A percentile compares a stretch with the other conserved stretches of the same genome.
phyloP scores from a whole-genome alignment of 2,113 vertebrate species.

The Tragelaphus scriptus region DNA sequence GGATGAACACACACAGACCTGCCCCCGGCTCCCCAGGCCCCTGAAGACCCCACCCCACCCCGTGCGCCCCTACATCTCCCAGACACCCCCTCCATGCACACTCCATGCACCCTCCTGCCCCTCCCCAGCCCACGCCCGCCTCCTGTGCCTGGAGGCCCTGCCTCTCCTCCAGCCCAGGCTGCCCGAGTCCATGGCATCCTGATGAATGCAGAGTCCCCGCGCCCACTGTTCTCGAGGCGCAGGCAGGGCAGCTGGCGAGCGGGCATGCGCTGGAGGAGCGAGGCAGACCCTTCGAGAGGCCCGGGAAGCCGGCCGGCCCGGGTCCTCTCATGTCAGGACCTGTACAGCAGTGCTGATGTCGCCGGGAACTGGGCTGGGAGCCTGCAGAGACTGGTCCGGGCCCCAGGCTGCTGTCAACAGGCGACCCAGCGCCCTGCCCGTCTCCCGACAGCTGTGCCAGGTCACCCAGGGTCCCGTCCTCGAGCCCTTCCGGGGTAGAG shows the following conservation, averaged over 20 bases:
- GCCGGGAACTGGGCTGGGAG: accelerated
- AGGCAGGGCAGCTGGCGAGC: not conserved
- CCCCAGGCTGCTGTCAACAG: not conserved
- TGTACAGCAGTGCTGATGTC: not conserved
- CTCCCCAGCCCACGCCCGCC: not conserved
- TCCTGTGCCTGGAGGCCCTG: not conserved
- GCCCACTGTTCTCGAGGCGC: accelerated
- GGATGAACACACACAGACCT: not conserved
- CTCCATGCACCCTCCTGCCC: accelerated
- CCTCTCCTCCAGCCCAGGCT: not conserved
- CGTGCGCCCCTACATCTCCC: accelerated
- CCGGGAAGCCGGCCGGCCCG: accelerated
- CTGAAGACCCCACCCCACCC: not conserved
- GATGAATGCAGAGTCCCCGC: not conserved
- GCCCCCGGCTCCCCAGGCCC: accelerated
- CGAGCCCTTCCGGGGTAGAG: not conserved
- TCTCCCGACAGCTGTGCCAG: no score
- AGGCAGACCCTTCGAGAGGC: not conserved
- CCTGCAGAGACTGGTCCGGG: not conserved
- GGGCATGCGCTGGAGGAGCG: not conserved
- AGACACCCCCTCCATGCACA: no score
- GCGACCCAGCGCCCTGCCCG: accelerated
- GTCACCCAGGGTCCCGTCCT: not conserved
- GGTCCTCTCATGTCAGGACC: not conserved
- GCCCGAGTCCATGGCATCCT: accelerated